Evolutionary conservation across 1,140 invertebrate genomes (phyloP), one percentile per base, ranked within the genome.

Genomic region (Zaprionus vittiger): DNA sequence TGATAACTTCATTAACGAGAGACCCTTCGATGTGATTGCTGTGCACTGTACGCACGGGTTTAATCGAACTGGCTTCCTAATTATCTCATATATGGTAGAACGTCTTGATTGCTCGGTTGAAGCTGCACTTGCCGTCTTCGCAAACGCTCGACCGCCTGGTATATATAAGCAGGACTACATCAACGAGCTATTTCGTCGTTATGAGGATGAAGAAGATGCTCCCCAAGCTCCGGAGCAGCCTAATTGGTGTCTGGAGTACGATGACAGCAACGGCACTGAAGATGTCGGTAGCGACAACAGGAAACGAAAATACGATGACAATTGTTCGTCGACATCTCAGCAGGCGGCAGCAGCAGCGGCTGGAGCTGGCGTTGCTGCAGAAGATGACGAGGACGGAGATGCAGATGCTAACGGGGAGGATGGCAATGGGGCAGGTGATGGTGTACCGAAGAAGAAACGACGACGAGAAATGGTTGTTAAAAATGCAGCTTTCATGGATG

Each of bases 41-140:
- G 96, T 99, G 34, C 99, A 99, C 93, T 99, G 99, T 91, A 99
- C 99, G 1, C 99, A 99, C 94, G 99, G 99, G 0, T 99, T 99
- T 91, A 99, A 99, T 93, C 94, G 99, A 81, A 99, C 98, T 26
- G 99, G 97, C 1, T 99, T 99, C 92, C 94, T 99, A 1, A 97
- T 99, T 59, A 95, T 96, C 57, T 96, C 97, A 2, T 99, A 97
- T 93, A 94, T 99, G 83, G 96, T 99, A 6, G 95, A 98, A 93
- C 94, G 95, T 68, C 93, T 96, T 57, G 95, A 96, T 90, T 96
- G 94, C 86, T 96, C 95, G 92, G 94, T 99, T 4, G 97, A 97
- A 70, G 96, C 96, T 20, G 97, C 97, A 1, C 83, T 99, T 1
- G 92, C 93, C 56, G 94, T 95, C 83, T 99, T 99, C 94, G 94